A percentile compares a stretch with the other conserved stretches of the same genome.
Conservation (phyloP, 2,888 invertebrate genomes). For the Brachynemurus nebulosus region DNA sequence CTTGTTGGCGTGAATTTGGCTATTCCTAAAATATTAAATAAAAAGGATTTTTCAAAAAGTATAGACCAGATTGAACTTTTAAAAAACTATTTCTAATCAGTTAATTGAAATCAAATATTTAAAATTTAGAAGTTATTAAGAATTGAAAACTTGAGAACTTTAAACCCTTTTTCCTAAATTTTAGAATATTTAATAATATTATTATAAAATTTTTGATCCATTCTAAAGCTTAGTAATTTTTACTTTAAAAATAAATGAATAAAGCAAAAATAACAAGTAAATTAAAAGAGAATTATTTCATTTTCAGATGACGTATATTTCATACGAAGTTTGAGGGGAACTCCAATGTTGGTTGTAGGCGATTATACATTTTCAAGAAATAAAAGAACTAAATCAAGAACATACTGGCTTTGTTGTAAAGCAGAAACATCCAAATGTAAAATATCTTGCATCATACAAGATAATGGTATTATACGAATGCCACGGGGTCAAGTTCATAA, state of each 20-base stretch:
- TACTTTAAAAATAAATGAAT: too few species aligned
- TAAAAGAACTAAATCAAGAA: background rate
- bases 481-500: slow-evolving; percentile 1
- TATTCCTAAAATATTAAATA: too few species aligned
- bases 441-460: slow-evolving; percentile 4
- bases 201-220: background rate
- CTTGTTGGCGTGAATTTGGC: too few species aligned
- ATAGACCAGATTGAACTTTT: too few species aligned
- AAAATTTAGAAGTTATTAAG: too few species aligned
- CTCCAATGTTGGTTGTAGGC: slow-evolving; percentile 6
- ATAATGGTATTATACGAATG: slow-evolving; percentile 4
- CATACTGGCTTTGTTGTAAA: slow-evolving; percentile 3
- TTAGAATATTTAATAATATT: background rate
- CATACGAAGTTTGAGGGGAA: slow-evolving; percentile 3
- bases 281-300: too few species aligned
- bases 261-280: too few species aligned
- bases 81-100: too few species aligned
- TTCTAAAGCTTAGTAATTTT: too few species aligned
- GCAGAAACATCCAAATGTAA: slow-evolving; percentile 2
- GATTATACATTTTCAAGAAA: slow-evolving; percentile 3
- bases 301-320: slow-evolving; percentile 7
- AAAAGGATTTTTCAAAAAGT: too few species aligned
- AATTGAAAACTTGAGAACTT: too few species aligned
- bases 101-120: too few species aligned
- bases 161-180: background rate